Percentiles rank a stretch among this genome's conserved stretches.
Conservation (phyloP, 2,113 vertebrate species). For the Siniperca chuatsi region DNA sequence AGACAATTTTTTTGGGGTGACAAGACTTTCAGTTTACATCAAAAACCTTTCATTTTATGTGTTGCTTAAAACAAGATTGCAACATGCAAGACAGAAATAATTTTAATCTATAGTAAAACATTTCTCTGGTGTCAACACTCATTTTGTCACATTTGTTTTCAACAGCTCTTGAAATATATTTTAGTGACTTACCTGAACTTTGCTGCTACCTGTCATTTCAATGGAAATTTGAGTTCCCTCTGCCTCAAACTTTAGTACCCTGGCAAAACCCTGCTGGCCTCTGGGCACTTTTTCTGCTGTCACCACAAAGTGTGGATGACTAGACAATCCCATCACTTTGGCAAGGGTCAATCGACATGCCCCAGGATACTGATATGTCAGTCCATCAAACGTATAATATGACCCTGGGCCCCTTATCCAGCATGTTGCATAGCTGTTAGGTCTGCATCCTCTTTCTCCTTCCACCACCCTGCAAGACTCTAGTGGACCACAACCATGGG, state of each 20-base stretch:
- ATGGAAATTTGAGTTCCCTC: slow-evolving; percentile 57
- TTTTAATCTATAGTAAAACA: too few species aligned
- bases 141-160: too few species aligned
- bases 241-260: slow-evolving; percentile 57
- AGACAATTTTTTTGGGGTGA: too few species aligned
- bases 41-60: too few species aligned
- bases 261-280: slow-evolving; percentile 44
- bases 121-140: too few species aligned
- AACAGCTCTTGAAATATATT: neutral
- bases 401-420: slow-evolving; percentile 64
- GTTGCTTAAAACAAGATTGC: too few species aligned
- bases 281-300: slow-evolving; percentile 69
- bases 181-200: slow-evolving; percentile 47
- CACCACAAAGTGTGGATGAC: slow-evolving; percentile 54
- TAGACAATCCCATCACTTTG: slow-evolving; percentile 48
- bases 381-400: slow-evolving; percentile 77
- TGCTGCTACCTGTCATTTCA: slow-evolving; percentile 39
- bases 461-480: slow-evolving; percentile 52
- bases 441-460: slow-evolving; percentile 67
- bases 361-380: slow-evolving; percentile 71
- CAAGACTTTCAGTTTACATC: too few species aligned
- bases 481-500: slow-evolving; percentile 50
- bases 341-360: slow-evolving; percentile 70
- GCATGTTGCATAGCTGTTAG: slow-evolving; percentile 60
- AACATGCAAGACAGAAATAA: too few species aligned